These are phyloP conservation scores for Nothobranchius furzeri DNA, from an alignment of 2,113 vertebrate species.

Conservation along the genomic window DNA sequence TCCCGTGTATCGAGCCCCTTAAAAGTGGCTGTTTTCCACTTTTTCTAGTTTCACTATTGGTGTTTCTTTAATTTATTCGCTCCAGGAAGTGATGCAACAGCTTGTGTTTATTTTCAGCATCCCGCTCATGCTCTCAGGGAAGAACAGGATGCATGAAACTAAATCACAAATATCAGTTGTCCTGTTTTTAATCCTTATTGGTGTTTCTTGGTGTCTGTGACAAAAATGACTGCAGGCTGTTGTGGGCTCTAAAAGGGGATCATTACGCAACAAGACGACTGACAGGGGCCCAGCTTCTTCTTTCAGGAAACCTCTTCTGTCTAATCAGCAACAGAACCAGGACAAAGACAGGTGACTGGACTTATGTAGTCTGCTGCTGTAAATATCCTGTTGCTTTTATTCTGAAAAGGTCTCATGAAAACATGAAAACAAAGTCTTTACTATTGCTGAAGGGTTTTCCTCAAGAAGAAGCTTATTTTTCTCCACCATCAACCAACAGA, in stretches of 20 bases:
- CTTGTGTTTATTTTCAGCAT: conserved; percentile 47
- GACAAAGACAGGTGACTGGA: conserved; percentile 36
- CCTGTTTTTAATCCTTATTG: conserved; percentile 17
- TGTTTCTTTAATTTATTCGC: background rate
- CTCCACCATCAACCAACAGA: too few relatives aligned
- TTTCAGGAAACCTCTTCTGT: conserved; percentile 44
- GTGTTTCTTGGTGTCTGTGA: conserved; percentile 53
- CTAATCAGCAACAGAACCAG: conserved; percentile 29
- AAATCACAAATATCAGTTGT: conserved; percentile 38
- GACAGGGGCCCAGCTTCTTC: conserved; percentile 21
- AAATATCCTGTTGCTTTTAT: conserved; percentile 14
- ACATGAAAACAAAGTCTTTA: too few relatives aligned
- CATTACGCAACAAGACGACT: conserved; percentile 36
- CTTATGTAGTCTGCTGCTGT: conserved; percentile 34
- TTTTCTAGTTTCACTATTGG: background rate
- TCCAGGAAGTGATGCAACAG: background rate
- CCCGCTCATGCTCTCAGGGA: conserved; percentile 7
- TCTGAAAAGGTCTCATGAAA: background rate
- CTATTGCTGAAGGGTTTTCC: too few relatives aligned
- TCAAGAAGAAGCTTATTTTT: background rate
- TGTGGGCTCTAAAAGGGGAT: conserved; percentile 34
- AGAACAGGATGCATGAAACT: conserved; percentile 32
- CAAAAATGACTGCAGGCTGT: conserved; percentile 38
- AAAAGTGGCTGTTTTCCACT: too few relatives aligned
- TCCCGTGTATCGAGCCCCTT: too few relatives aligned